Base-by-base conservation (phyloP, 2,888 invertebrate genomes). In the Mechanitis mazaeus region DNA sequence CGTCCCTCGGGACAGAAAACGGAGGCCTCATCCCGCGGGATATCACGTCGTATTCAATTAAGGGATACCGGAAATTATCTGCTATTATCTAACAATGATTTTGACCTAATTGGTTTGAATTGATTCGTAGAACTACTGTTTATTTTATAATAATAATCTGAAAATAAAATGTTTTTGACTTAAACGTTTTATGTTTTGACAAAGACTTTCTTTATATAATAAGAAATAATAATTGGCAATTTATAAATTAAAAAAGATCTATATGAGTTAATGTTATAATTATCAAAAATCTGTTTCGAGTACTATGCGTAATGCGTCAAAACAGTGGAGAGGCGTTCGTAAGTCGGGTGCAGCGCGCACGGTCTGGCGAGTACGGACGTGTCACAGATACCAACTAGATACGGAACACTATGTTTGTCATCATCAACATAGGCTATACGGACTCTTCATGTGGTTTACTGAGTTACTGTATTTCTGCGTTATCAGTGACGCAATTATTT, bases 281-380 rank as follows among this genome's bases (percentile, higher is more conserved):
- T 42, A 31, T 33, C 31, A 33, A 45, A 33, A 55, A 56, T 20
- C 28, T 60, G 50, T 60, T 55, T 57, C 53, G 60, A 54, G 63
- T 58, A 55, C 64, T 59, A 64, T 60, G 62, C 63, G 66, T 68
- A 58, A 64, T 60, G 62, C 63, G 66, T 68, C 67, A 72, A 76
- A 77, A 75, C 74, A 70, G 71, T 59, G 58, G 63, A 69, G 72
- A 76, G 20, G 74, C 74, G 73, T 77, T 77, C 76, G 75, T 78
- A 74, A 71, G 71, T 70, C 64, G 69, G 66, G 77, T 78, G 80
- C 78, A 76, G 75, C 76, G 74, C 68, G 63, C 73, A 86, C 83
- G 85, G 88, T 89, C 88, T 89, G 68, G 86, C 70, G 84, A 76
- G 68, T 84, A 84, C 81, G 78, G 73, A 87, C 87, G 87, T 87